Evolutionary conservation across 1,140 invertebrate species (phyloP).

Genomic region (Drosophila melanica): DNA sequence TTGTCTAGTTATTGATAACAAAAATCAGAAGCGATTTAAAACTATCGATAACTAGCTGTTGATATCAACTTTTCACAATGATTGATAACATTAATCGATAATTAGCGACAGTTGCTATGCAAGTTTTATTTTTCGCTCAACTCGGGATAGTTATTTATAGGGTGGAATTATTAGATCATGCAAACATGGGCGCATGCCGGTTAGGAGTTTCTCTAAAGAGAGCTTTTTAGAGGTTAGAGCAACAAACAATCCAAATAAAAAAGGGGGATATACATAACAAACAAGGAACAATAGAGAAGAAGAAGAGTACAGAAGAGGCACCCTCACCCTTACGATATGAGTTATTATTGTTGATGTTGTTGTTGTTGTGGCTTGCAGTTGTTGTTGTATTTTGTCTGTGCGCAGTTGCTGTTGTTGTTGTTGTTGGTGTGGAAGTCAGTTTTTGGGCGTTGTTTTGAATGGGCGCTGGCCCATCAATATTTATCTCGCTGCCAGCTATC

Average conservation of each 20-base stretch:
- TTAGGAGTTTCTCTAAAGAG: slow-evolving; percentile 18
- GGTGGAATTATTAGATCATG: slow-evolving; percentile 22
- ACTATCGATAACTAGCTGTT: background rate
- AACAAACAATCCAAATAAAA: slow-evolving; percentile 29
- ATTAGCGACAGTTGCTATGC: background rate
- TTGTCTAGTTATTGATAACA: background rate
- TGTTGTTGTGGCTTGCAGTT: slow-evolving; percentile 66
- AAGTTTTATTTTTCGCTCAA: background rate
- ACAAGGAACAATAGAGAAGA: slow-evolving; percentile 37
- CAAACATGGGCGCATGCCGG: slow-evolving; percentile 21
- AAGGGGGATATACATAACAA: slow-evolving; percentile 23
- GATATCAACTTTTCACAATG: background rate
- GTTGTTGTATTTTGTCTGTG: slow-evolving; percentile 53
- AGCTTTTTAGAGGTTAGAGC: slow-evolving; percentile 15
- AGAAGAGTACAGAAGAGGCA: slow-evolving; percentile 51
- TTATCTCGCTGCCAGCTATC: slow-evolving; percentile 80
- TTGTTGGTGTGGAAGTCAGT: slow-evolving; percentile 55
- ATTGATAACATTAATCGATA: background rate
- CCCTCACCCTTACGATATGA: slow-evolving; percentile 83
- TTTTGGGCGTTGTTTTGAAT: slow-evolving; percentile 61
- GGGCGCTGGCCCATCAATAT: slow-evolving; percentile 80
- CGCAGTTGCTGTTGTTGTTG: slow-evolving; percentile 50
- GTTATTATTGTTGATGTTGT: slow-evolving; percentile 68
- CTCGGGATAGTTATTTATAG: slow-evolving; percentile 2
- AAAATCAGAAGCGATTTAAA: background rate